A percentile compares a stretch with the other conserved stretches of the same genome.
Evolutionary conservation across 2,888 invertebrate species (phyloP).

Genomic region (Megalurothrips usitatus): DNA sequence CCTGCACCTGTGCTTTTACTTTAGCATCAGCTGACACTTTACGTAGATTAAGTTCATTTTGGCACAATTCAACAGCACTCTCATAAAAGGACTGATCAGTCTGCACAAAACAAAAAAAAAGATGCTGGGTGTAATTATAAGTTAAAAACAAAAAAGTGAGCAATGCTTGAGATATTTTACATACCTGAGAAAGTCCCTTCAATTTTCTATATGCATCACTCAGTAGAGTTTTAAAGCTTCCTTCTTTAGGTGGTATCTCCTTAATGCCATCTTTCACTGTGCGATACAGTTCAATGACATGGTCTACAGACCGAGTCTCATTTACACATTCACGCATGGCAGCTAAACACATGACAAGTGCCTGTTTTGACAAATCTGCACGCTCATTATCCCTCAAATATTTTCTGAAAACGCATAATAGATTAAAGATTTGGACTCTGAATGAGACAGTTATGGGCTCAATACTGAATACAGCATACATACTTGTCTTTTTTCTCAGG

Average conservation of each 20-base stretch:
- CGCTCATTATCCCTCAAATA: conserved; percentile 83
- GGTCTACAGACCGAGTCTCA: conserved; percentile 42
- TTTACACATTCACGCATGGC: conserved; percentile 51
- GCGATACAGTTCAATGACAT: conserved; percentile 52
- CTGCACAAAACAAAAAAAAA: conserved; percentile 49
- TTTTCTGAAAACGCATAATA: conserved; percentile 51
- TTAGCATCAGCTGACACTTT: not conserved
- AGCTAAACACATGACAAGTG: conserved; percentile 67
- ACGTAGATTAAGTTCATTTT: conserved; percentile 50
- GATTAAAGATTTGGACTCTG: not conserved
- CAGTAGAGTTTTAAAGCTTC: conserved; percentile 59
- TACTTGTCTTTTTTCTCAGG: conserved; percentile 83
- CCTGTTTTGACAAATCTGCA: conserved; percentile 72
- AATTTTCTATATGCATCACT: conserved; percentile 67
- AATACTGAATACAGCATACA: conserved; percentile 37
- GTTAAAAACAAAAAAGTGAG: not conserved
- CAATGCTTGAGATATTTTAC: too few species aligned
- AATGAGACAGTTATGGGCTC: not conserved
- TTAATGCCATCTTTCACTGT: conserved; percentile 66
- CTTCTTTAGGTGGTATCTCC: conserved; percentile 55
- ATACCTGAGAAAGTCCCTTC: conserved; percentile 53
- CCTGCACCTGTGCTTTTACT: not conserved
- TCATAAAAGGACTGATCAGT: conserved; percentile 57
- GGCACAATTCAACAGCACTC: conserved; percentile 65
- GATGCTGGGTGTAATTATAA: not conserved